phyloP scores from a whole-genome alignment of 1,140 invertebrate genomes.

The Nasonia giraulti region DNA sequence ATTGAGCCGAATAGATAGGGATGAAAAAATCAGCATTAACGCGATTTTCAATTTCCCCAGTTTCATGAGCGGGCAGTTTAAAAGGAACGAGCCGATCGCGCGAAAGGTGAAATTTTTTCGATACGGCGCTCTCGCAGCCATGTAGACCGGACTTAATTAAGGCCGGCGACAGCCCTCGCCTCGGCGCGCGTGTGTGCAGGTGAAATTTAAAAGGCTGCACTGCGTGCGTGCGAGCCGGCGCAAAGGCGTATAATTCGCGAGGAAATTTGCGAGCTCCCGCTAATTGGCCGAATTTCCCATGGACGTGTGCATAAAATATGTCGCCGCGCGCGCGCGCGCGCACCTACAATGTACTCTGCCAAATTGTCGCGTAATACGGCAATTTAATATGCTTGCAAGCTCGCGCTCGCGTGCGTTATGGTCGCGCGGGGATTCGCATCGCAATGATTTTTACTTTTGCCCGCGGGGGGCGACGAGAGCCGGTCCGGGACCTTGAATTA shows the following conservation, averaged over 20 bases:
- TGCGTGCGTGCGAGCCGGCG: too few relatives aligned
- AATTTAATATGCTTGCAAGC: constrained; percentile 20
- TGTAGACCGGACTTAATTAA: constrained; percentile 12
- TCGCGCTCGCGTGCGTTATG: not conserved
- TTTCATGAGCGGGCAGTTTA: too few relatives aligned
- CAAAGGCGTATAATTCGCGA: constrained; percentile 24
- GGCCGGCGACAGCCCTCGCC: not conserved
- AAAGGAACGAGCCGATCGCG: not conserved
- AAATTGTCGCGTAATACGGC: constrained; percentile 27
- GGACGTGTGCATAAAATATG: constrained; percentile 38
- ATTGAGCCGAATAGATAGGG: not conserved
- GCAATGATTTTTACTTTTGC: not conserved
- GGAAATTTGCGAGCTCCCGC: not conserved
- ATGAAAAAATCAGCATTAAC: too few relatives aligned
- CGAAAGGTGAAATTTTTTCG: not conserved
- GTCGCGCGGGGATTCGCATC: not conserved
- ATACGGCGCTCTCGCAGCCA: not conserved
- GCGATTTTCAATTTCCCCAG: too few relatives aligned
- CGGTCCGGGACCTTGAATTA: constrained; percentile 6
- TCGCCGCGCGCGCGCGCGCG: not conserved
- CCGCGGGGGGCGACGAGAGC: too few relatives aligned
- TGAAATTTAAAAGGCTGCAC: constrained; percentile 19
- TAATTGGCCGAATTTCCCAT: constrained; percentile 36
- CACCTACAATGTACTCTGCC: not conserved
- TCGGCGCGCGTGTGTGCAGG: not conserved